These are phyloP conservation scores for Sylvicola cinctus DNA, from an alignment of 2,888 invertebrate species.

Conservation along the genomic window DNA sequence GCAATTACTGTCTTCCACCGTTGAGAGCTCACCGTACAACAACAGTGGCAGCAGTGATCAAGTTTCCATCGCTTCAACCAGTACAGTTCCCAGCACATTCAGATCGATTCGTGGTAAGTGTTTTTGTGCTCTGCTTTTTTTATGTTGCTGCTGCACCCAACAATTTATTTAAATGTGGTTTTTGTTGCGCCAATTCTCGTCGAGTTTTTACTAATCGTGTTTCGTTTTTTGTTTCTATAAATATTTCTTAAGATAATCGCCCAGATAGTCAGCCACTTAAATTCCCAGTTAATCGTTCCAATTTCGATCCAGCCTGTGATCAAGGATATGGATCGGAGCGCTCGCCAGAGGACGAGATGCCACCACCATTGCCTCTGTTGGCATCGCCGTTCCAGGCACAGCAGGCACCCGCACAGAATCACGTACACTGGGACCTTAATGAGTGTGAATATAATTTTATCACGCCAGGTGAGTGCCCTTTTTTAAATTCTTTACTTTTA, in stretches of 20 bases:
- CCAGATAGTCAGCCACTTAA: no score
- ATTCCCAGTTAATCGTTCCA: conserved; percentile 9
- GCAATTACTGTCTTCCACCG: conserved; percentile 3
- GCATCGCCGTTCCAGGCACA: conserved; percentile 26
- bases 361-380: conserved; percentile 34
- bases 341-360: conserved; percentile 57
- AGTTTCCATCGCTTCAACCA: conserved; percentile 6
- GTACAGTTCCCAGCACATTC: conserved; percentile 8
- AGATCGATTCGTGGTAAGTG: conserved; percentile 9
- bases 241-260: no score
- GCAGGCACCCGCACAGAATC: conserved; percentile 29
- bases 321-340: conserved; percentile 59
- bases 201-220: no score
- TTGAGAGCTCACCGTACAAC: conserved; percentile 5
- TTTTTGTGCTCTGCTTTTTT: no score
- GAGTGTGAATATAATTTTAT: conserved; percentile 4
- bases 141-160: no score
- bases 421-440: conserved; percentile 2
- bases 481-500: no score
- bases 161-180: no score
- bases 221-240: no score
- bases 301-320: conserved; percentile 35
- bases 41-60: conserved; percentile 7
- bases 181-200: no score
- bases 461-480: conserved; percentile 2